Percentiles rank a stretch among this genome's conserved stretches.
These are phyloP conservation scores for Myripristis jacobus DNA, from an alignment of 2,797 vertebrate species.

Conservation along the genomic window DNA sequence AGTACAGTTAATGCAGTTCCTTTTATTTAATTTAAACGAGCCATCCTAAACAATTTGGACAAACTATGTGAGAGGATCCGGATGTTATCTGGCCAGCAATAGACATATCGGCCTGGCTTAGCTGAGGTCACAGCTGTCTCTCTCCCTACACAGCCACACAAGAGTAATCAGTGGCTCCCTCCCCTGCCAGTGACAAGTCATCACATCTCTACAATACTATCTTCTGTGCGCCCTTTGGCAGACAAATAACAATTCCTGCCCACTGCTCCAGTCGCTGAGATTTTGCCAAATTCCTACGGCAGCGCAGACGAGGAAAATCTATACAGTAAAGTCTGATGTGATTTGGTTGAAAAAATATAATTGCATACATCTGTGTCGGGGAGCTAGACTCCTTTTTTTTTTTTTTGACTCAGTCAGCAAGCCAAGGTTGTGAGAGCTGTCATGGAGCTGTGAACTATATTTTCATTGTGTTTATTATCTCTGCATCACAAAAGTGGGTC, in stretches of 20 bases:
- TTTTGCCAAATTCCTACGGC: conserved; percentile 26
- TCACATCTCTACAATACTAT: conserved; percentile 44
- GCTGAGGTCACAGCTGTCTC: conserved; percentile 33
- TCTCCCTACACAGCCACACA: conserved; percentile 23
- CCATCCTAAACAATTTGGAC: neutral
- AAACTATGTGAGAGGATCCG: conserved; percentile 4
- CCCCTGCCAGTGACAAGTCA: conserved; percentile 38
- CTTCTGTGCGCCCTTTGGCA: conserved; percentile 34
- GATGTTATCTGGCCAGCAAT: conserved; percentile 25
- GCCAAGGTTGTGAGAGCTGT: conserved; percentile 36
- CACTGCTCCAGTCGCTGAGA: conserved; percentile 11
- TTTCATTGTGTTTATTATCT: conserved; percentile 64
- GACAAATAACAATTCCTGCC: conserved; percentile 22
- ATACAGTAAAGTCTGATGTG: conserved; percentile 28
- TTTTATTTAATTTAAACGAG: conserved; percentile 3
- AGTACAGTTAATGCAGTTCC: neutral
- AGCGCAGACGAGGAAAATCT: conserved; percentile 8
- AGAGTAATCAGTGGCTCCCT: conserved; percentile 33
- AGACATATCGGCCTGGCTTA: neutral
- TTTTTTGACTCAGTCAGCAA: conserved; percentile 43
- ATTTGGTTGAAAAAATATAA: conserved; percentile 45
- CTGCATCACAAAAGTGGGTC: conserved; percentile 67
- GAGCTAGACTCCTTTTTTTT: too few species aligned
- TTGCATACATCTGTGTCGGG: conserved; percentile 50
- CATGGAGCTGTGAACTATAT: conserved; percentile 32